Percentiles rank a stretch among this genome's conserved stretches.
These are phyloP conservation scores for Syngnathoides biaculeatus DNA, from an alignment of 2,113 vertebrate genomes.

Conservation along the genomic window DNA sequence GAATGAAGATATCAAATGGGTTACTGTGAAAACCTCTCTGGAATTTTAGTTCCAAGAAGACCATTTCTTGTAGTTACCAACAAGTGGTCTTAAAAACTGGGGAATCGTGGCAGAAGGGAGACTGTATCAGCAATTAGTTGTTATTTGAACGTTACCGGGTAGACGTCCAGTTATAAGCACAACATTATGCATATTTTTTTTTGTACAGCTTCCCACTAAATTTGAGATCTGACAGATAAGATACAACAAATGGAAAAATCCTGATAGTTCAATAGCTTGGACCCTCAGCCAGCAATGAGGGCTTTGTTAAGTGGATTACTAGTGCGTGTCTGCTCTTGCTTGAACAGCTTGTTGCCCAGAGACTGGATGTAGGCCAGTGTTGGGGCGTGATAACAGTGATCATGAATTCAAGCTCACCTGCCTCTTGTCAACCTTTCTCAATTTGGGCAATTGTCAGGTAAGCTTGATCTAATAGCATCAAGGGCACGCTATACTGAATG, in stretches of 20 bases:
- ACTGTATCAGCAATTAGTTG: too few species aligned
- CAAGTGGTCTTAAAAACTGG: too few species aligned
- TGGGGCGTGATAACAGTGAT: not conserved
- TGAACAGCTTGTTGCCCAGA: not conserved
- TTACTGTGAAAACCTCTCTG: too few species aligned
- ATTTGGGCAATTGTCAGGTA: too few species aligned
- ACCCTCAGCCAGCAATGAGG: not conserved
- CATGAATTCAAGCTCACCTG: not conserved
- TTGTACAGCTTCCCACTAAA: not conserved
- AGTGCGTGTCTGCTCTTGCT: not conserved
- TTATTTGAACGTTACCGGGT: too few species aligned
- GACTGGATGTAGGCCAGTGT: not conserved
- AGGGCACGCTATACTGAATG: not conserved
- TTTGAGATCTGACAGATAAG: not conserved
- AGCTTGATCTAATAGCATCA: not conserved
- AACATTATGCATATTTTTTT: too few species aligned
- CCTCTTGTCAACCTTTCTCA: not conserved
- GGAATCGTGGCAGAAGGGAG: too few species aligned
- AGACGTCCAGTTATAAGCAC: too few species aligned
- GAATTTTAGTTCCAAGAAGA: too few species aligned
- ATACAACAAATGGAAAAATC: not conserved
- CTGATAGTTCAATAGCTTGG: not conserved
- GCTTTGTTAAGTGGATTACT: not conserved
- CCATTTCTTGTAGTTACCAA: too few species aligned
- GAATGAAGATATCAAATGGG: too few species aligned